Conservation (phyloP, 2,113 vertebrate species). For the Leptodactylus fuscus region DNA sequence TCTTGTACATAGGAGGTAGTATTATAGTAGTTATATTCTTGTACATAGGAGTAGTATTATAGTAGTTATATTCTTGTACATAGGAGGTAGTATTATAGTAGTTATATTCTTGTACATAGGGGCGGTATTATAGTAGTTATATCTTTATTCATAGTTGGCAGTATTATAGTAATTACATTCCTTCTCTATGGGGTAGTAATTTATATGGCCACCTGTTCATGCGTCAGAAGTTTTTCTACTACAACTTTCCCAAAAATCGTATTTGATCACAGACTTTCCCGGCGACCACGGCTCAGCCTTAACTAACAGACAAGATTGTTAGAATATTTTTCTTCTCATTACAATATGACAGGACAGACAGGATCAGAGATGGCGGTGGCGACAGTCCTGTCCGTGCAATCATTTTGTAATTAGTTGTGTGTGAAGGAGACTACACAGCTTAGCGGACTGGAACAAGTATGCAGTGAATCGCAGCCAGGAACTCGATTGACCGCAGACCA, state of each 20-base stretch:
- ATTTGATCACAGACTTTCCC: neutral
- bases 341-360: neutral
- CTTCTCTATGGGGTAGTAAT: neutral
- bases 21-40: neutral
- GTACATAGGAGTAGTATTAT: neutral
- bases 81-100: too few relatives aligned
- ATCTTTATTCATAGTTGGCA: neutral
- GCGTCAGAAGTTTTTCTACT: neutral
- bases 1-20: too few relatives aligned
- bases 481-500: conserved; percentile 44
- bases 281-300: too few relatives aligned
- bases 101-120: too few relatives aligned
- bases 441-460: conserved; percentile 53
- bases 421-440: conserved; percentile 50
- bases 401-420: conserved; percentile 57
- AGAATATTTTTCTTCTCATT: neutral
- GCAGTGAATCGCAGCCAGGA: conserved; percentile 37
- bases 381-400: conserved; percentile 14
- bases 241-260: neutral
- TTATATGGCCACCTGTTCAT: neutral
- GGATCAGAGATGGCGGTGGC: neutral
- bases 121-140: neutral
- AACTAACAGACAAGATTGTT: too few relatives aligned
- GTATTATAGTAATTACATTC: neutral
- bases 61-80: neutral